Conservation (phyloP, 2,797 vertebrate species). For the Forpus xanthops region DNA sequence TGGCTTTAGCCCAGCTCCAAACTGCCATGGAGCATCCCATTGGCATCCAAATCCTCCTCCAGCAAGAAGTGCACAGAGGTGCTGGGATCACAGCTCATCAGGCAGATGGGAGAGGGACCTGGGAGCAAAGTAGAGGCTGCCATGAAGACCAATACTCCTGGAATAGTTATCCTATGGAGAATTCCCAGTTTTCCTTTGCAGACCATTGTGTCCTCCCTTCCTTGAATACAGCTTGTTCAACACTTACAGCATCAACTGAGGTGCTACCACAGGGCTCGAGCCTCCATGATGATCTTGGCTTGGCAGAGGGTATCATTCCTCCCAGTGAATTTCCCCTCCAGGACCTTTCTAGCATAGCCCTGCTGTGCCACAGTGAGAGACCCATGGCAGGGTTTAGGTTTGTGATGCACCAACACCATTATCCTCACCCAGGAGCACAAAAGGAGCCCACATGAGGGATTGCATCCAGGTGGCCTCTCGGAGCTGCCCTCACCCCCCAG, state of each 20-base stretch:
- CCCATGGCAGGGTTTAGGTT: accelerated
- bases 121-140: background rate
- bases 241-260: background rate
- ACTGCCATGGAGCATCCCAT: background rate
- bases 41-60: background rate
- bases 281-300: background rate
- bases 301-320: background rate
- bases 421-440: background rate
- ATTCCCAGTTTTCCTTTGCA: background rate
- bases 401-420: background rate
- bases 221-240: background rate
- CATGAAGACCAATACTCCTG: background rate
- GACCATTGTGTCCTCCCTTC: background rate
- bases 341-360: background rate
- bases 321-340: background rate
- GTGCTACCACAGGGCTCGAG: accelerated
- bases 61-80: background rate
- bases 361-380: background rate
- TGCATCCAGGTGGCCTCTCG: background rate
- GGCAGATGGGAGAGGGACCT: background rate
- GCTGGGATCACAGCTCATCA: background rate
- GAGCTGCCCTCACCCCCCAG: background rate
- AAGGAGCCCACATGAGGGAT: background rate
- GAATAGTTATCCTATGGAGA: background rate
- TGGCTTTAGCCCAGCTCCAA: background rate